Evolutionary conservation across 1,140 invertebrate species (phyloP).

Genomic region (roundworm (Caenorhabditis elegans)): DNA sequence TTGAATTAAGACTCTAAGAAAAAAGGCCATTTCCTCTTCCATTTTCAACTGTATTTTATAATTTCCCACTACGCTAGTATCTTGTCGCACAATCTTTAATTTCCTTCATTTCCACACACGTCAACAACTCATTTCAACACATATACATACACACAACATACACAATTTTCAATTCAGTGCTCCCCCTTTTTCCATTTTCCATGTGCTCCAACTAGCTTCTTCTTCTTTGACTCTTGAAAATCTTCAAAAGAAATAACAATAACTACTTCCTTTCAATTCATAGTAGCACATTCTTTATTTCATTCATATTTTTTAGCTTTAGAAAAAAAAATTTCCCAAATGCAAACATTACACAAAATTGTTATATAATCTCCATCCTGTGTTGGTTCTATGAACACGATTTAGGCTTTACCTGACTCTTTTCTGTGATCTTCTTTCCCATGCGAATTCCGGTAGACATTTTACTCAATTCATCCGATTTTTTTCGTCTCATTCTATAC

Average conservation of each 20-base stretch:
- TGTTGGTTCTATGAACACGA: not conserved
- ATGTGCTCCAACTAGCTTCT: not conserved
- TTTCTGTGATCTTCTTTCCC: conserved; percentile 9
- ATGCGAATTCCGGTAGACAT: conserved; percentile 17
- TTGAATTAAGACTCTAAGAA: not conserved
- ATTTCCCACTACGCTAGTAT: not conserved
- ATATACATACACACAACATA: not conserved
- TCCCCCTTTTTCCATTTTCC: no score
- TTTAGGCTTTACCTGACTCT: conserved; percentile 10
- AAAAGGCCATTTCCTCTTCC: not conserved
- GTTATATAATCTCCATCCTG: no score
- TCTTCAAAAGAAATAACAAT: conserved; percentile 29
- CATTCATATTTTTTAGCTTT: no score
- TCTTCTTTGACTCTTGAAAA: not conserved
- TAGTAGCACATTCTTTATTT: not conserved
- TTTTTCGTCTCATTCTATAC: no score
- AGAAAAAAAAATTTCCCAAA: not conserved
- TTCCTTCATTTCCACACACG: conserved; percentile 8
- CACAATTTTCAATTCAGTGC: not conserved
- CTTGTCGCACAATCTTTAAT: conserved; percentile 23
- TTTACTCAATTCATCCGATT: not conserved
- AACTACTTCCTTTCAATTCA: conserved; percentile 30
- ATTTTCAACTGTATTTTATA: not conserved
- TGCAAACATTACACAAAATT: not conserved
- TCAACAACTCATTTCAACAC: not conserved